Evolutionary conservation across 2,113 vertebrate species (phyloP).

Genomic region (Apaloderma vittatum): DNA sequence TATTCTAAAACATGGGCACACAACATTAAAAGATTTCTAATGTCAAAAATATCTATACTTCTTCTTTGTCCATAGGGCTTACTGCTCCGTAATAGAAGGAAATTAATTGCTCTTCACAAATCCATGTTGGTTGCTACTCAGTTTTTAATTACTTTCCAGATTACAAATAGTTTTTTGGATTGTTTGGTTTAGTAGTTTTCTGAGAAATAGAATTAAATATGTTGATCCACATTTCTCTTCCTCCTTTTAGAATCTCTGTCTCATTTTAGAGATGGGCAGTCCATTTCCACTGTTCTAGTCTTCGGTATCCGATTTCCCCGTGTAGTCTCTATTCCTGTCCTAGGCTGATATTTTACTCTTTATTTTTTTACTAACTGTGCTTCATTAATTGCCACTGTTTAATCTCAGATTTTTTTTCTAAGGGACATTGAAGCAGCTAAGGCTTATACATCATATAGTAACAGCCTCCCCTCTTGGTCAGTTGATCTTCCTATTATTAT

Average conservation of each 20-base stretch:
- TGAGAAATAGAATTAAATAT: not conserved
- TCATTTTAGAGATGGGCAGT: not conserved
- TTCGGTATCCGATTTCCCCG: not conserved
- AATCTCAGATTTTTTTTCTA: not conserved
- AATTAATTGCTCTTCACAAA: not conserved
- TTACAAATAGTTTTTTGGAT: not conserved
- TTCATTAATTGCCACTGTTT: not conserved
- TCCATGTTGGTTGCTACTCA: not conserved
- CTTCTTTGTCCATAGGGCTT: not conserved
- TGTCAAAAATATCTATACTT: not conserved
- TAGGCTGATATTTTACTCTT: not conserved
- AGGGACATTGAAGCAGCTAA: not conserved
- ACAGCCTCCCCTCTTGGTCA: not conserved
- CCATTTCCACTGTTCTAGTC: not conserved
- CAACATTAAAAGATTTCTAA: not conserved
- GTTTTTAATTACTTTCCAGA: not conserved
- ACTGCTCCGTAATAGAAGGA: not conserved
- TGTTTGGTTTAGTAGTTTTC: not conserved
- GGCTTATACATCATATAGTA: not conserved
- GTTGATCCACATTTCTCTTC: not conserved
- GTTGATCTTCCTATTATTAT: not conserved
- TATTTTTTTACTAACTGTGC: not conserved
- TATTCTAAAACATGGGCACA: accelerated
- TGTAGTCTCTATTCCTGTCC: not conserved
- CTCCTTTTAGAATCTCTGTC: not conserved